Evolutionary conservation across 2,797 vertebrate genomes (phyloP).

Genomic region (Sternarchorhynchus goeldii): DNA sequence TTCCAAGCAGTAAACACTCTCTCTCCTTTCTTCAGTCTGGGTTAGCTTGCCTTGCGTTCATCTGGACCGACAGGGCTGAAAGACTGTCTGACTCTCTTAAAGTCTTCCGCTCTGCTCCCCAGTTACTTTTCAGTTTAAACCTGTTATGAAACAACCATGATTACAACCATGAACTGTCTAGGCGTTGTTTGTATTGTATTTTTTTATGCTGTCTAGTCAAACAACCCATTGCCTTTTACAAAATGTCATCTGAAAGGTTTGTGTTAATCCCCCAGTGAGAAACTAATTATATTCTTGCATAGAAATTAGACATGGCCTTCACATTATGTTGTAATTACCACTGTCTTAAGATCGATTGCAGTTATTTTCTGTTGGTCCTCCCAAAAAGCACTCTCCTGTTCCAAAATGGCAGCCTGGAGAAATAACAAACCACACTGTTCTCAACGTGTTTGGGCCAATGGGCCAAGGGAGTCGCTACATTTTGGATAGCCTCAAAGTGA

Average conservation of each 20-base stretch:
- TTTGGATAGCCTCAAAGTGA: constrained; percentile 84
- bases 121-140: constrained; percentile 57
- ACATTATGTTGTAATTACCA: constrained; percentile 42
- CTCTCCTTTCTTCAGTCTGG: constrained; percentile 51
- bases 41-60: constrained; percentile 51
- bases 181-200: not conserved
- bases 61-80: constrained; percentile 65
- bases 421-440: constrained; percentile 77
- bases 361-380: constrained; percentile 41
- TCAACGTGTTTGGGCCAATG: constrained; percentile 79
- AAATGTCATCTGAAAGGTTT: constrained; percentile 70
- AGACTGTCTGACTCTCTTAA: constrained; percentile 60
- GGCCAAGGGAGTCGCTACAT: constrained; percentile 73
- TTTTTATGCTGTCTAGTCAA: constrained; percentile 49
- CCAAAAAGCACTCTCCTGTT: constrained; percentile 69
- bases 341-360: constrained; percentile 44
- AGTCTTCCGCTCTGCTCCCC: constrained; percentile 58
- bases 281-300: constrained; percentile 46
- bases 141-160: constrained; percentile 64
- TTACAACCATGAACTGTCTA: constrained; percentile 57
- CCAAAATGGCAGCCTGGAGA: constrained; percentile 78
- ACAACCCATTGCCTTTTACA: constrained; percentile 55
- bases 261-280: constrained; percentile 48
- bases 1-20: constrained; percentile 34
- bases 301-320: constrained; percentile 47